phyloP scores from a whole-genome alignment of 2,888 invertebrate genomes.

The Agonum fuliginosum region DNA sequence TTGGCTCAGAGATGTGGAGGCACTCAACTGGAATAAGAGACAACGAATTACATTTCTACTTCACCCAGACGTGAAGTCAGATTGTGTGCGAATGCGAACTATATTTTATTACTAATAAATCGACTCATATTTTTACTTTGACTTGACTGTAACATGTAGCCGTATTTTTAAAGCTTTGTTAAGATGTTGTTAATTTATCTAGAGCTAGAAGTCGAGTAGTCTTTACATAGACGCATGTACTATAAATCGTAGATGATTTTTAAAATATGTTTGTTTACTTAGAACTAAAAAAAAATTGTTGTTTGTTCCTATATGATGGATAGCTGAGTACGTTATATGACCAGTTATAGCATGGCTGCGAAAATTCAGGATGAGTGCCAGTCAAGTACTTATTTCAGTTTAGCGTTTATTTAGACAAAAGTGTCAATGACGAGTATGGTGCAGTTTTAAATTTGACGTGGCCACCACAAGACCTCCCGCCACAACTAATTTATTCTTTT shows the following conservation, averaged over 20 bases:
- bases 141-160: constrained; percentile 5
- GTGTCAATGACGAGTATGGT: no score
- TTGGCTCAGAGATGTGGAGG: constrained; percentile 43
- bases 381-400: no score
- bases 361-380: no score
- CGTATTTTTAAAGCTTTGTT: constrained; percentile 1
- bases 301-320: no score
- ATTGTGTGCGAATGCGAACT: constrained; percentile 2
- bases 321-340: no score
- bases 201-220: not conserved
- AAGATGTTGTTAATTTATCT: constrained; percentile 19
- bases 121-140: constrained; percentile 1
- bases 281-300: no score
- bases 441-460: no score
- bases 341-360: no score
- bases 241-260: not conserved
- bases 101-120: constrained; percentile 16
- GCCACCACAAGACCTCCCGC: no score
- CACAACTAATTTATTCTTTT: no score
- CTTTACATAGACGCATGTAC: not conserved
- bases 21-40: constrained; percentile 45
- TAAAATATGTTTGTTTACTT: not conserved
- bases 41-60: constrained; percentile 47
- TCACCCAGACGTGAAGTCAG: constrained; percentile 18
- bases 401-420: no score